Base-by-base conservation (phyloP, 2,888 invertebrate species). In the Heliconius erato region DNA sequence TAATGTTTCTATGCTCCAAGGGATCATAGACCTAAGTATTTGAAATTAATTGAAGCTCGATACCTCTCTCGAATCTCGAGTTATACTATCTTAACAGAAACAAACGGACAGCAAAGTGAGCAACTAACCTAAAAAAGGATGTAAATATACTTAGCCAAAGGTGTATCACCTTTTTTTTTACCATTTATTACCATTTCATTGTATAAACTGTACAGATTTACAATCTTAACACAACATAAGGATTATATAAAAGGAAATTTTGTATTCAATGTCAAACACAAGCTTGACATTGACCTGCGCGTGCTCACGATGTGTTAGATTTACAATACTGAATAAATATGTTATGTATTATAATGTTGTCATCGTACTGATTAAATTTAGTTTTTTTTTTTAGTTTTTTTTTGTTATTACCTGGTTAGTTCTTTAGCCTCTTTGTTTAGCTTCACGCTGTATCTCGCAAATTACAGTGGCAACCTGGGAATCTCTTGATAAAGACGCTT, bases 181-280 rank as follows among this genome's bases (percentile, higher is more conserved):
- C 28, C 28, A 28, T 28, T 28, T 28, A 28, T 28, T 28, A 28
- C 28, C 28, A 67, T 28, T 67, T 28, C 5, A 28, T 26, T 14
- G 14, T 26, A 26, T 26, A 26, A 67, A 28, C 28, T 19, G 67
- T 67, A 67, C 28, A 78, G 26, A 35, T 68, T 28, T 16, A 44
- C 44, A 68, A 40, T 35, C 11, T 54, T 54, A 28, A 54, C 54
- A 59, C 49, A 32, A 19, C 32, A 40, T 49, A 26, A 49, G 72
- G 72, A 32, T 35, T 71, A 69, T n/a, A 79, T 71, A 79, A 68
- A 79, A 79, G 59, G 71, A 59, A 32, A 79, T 71, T 79, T 28
- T 59, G 14, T n/a, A 79, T 79, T 79, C 68, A 68, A 79, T 49
- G 77, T 54, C 54, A 69, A 32, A 28, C 28, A 32, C 4, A 5